Percentiles rank a stretch among this genome's conserved stretches.
Evolutionary conservation across 2,888 invertebrate genomes (phyloP).

Genomic region (Allophyes oxyacanthae): DNA sequence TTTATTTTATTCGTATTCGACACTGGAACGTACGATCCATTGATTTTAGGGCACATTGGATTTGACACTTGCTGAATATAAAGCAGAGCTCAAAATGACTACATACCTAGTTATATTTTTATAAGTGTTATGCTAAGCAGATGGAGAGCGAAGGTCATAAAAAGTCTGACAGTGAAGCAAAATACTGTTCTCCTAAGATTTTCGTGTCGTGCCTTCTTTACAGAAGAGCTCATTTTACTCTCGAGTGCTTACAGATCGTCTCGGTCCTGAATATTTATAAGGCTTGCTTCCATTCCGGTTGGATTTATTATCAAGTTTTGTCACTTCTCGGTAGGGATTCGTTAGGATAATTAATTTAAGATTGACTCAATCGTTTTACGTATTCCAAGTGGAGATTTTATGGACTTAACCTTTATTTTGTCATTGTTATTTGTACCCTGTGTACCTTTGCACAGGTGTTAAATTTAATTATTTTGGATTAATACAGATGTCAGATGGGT

Average conservation of each 20-base stretch:
- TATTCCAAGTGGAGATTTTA: conserved; percentile 44
- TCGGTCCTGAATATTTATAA: conserved; percentile 79
- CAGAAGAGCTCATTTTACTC: conserved; percentile 68
- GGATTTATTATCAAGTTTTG: conserved; percentile 72
- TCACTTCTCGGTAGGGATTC: conserved; percentile 54
- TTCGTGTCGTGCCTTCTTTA: conserved; percentile 58
- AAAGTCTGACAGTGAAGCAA: conserved; percentile 56
- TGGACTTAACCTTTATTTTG: conserved; percentile 26
- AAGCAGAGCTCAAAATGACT: background rate
- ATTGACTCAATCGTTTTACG: conserved; percentile 47
- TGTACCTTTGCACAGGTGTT: conserved; percentile 4
- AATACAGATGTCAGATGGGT: background rate
- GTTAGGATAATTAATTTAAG: conserved; percentile 61
- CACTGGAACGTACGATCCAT: background rate
- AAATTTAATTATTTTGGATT: conserved; percentile 24
- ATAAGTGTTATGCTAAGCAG: background rate
- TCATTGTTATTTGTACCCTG: background rate
- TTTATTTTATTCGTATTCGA: background rate
- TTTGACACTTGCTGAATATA: conserved; percentile 2
- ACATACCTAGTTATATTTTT: no score
- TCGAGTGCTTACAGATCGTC: conserved; percentile 60
- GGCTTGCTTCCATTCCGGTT: conserved; percentile 60
- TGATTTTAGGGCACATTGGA: background rate
- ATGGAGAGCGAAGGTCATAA: conserved; percentile 28
- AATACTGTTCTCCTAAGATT: conserved; percentile 57